Conservation (phyloP, 2,113 vertebrate species). For the Lagopus leucura region DNA sequence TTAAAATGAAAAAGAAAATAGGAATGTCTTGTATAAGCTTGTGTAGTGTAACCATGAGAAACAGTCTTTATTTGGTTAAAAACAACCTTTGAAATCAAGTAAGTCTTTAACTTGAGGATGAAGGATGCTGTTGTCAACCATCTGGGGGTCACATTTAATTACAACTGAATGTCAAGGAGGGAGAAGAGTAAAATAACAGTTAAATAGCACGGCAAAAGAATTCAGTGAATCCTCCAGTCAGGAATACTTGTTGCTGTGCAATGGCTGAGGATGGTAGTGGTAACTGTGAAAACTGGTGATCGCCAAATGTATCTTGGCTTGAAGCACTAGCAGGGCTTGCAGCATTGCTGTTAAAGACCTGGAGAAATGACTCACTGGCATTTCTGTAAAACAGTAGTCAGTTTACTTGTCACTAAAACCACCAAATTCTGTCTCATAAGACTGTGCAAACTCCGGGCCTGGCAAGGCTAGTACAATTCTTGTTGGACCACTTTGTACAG, state of each 20-base stretch:
- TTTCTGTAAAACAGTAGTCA: background rate
- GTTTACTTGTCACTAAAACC: background rate
- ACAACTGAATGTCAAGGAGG: background rate
- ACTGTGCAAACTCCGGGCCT: background rate
- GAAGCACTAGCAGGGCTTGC: background rate
- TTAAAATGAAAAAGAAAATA: background rate
- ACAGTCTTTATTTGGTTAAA: background rate
- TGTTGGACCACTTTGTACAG: background rate
- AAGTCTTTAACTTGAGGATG: background rate
- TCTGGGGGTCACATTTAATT: background rate
- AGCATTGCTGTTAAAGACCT: background rate
- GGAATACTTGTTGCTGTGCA: background rate
- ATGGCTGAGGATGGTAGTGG: background rate
- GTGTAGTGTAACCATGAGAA: background rate
- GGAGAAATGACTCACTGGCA: background rate
- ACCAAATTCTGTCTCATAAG: background rate
- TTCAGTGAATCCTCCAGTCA: background rate
- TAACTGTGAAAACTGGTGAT: background rate
- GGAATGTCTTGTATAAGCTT: background rate
- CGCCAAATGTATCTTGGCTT: background rate
- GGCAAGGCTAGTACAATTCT: background rate
- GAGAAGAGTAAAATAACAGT: background rate
- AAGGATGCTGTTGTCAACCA: background rate
- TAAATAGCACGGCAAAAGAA: background rate
- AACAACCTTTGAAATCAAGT: background rate